Conservation (phyloP, 2,888 invertebrate species). For the Nomada lathburiana region DNA sequence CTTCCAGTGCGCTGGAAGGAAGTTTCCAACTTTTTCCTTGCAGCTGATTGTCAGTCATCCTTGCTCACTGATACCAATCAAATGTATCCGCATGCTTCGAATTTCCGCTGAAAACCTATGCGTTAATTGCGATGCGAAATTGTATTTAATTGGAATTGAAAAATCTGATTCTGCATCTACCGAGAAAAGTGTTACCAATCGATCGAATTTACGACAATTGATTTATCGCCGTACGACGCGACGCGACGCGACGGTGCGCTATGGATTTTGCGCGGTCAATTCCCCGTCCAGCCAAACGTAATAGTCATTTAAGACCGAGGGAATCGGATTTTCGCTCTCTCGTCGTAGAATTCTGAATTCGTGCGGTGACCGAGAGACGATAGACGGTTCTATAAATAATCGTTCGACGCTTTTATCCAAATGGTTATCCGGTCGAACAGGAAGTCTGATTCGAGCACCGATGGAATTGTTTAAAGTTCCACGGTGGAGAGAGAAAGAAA, state of each 20-base stretch:
- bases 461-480: constrained; percentile 49
- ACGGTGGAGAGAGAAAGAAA: too few relatives aligned
- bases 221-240: constrained; percentile 16
- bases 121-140: constrained; percentile 22
- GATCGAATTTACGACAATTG: constrained; percentile 32
- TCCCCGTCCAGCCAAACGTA: constrained; percentile 43
- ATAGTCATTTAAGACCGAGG: constrained; percentile 42
- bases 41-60: constrained; percentile 19
- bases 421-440: constrained; percentile 12
- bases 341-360: constrained; percentile 14
- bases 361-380: not conserved
- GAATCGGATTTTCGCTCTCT: constrained; percentile 37
- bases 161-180: too few relatives aligned
- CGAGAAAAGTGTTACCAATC: not conserved
- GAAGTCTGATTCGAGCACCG: not conserved
- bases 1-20: constrained; percentile 10
- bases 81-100: constrained; percentile 22
- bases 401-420: constrained; percentile 26
- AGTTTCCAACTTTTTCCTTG: constrained; percentile 46
- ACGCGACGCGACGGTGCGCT: not conserved
- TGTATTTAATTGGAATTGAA: too few relatives aligned
- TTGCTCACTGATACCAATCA: constrained; percentile 10
- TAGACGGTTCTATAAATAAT: constrained; percentile 20
- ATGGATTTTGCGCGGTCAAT: constrained; percentile 39
- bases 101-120: constrained; percentile 23